phyloP scores from a whole-genome alignment of 2,113 vertebrate genomes.

The Notothenia rossii region DNA sequence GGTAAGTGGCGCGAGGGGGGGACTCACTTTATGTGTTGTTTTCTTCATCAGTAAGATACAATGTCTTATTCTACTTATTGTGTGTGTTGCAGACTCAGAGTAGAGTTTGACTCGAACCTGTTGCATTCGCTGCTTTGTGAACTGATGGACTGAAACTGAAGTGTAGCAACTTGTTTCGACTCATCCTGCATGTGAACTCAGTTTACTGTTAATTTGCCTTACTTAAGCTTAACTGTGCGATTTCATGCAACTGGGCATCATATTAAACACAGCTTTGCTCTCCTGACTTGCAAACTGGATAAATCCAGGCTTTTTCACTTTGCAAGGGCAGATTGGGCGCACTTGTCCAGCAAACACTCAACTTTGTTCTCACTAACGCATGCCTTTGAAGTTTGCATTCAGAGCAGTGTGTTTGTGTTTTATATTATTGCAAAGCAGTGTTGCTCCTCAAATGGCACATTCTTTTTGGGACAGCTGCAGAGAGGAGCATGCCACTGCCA shows the following conservation, averaged over 20 bases:
- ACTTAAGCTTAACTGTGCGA: neutral
- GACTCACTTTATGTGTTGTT: neutral
- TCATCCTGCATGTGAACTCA: neutral
- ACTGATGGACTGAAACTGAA: neutral
- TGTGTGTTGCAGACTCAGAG: too few relatives aligned
- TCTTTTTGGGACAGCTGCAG: slow-evolving; percentile 57
- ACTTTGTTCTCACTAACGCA: slow-evolving; percentile 49
- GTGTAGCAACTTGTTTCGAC: neutral
- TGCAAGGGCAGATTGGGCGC: slow-evolving; percentile 38
- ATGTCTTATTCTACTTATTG: neutral
- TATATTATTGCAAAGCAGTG: slow-evolving; percentile 55
- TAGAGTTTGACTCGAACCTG: neutral
- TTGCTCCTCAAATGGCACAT: slow-evolving; percentile 58
- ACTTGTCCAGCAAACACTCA: slow-evolving; percentile 20
- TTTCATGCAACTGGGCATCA: slow-evolving; percentile 10
- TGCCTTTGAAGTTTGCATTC: slow-evolving; percentile 53
- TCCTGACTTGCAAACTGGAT: neutral
- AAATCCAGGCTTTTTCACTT: neutral
- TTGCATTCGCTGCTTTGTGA: slow-evolving; percentile 9
- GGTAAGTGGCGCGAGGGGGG: slow-evolving; percentile 69
- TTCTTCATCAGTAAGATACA: neutral
- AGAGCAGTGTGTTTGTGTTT: neutral
- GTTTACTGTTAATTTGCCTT: neutral
- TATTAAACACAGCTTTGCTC: neutral
- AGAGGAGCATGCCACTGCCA: slow-evolving; percentile 47